phyloP scores from a whole-genome alignment of 2,888 invertebrate genomes.

The Strigamia maritima region DNA sequence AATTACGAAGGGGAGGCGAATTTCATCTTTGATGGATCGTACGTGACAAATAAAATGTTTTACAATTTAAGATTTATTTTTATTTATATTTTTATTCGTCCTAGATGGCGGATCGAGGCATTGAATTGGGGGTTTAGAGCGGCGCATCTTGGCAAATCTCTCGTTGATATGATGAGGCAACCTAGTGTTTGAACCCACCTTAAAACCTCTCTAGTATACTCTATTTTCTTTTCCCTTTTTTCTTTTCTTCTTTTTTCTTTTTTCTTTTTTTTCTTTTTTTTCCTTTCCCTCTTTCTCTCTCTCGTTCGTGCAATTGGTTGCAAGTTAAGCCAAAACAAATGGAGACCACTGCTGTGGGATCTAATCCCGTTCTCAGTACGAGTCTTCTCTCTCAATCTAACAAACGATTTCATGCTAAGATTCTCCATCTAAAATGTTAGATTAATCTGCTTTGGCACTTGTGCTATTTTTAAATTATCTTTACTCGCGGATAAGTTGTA shows the following conservation, averaged over 20 bases:
- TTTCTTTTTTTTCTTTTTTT: not conserved
- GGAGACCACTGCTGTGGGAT: slow-evolving; percentile 34
- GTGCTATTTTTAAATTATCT: too few species aligned
- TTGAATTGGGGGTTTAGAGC: not conserved
- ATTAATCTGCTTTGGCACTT: too few species aligned
- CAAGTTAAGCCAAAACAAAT: slow-evolving; percentile 30
- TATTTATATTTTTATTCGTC: not conserved
- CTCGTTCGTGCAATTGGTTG: slow-evolving; percentile 10
- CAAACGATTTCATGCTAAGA: slow-evolving; percentile 8
- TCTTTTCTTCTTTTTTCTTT: not conserved
- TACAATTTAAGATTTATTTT: not conserved
- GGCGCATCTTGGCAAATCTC: not conserved
- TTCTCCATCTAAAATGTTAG: not conserved
- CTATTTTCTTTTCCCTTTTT: not conserved
- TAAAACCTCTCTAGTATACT: not conserved
- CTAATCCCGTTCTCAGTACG: slow-evolving; percentile 12
- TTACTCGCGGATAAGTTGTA: too few species aligned
- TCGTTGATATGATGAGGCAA: slow-evolving; percentile 1
- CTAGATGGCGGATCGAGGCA: not conserved
- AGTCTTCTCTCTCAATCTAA: not conserved
- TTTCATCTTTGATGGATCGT: not conserved
- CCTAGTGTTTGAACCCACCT: slow-evolving; percentile 13
- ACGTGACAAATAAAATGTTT: not conserved
- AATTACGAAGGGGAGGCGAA: not conserved
- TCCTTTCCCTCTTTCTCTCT: not conserved